These are phyloP conservation scores for Byasa hedistus DNA, from an alignment of 2,888 invertebrate genomes.

Conservation along the genomic window DNA sequence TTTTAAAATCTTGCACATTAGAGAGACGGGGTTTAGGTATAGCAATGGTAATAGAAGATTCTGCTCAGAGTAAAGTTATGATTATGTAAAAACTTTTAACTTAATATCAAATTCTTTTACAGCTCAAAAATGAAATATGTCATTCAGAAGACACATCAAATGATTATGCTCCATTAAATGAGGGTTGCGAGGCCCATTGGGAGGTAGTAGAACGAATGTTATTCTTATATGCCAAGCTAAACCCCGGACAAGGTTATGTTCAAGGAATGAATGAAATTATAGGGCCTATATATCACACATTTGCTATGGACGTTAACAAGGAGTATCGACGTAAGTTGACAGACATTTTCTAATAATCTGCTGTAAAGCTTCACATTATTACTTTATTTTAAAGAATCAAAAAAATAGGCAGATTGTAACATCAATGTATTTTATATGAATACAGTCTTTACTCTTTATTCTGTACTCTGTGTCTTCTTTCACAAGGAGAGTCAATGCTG, in stretches of 20 bases:
- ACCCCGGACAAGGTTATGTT: constrained; percentile 97
- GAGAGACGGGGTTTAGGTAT: constrained; percentile 93
- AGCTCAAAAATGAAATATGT: constrained; percentile 85
- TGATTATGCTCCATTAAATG: constrained; percentile 91
- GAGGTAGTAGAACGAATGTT: constrained; percentile 98
- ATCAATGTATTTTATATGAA: too few relatives aligned
- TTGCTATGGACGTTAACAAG: constrained; percentile 92
- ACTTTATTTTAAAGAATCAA: neutral
- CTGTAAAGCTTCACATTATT: neutral
- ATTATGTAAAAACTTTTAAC: constrained; percentile 26
- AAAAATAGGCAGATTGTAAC: too few relatives aligned
- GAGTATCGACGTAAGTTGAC: constrained; percentile 85
- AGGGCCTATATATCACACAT: constrained; percentile 98
- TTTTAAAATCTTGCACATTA: constrained; percentile 92
- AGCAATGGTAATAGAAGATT: constrained; percentile 84
- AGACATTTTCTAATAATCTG: neutral
- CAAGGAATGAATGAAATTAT: constrained; percentile 99
- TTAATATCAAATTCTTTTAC: constrained; percentile 65
- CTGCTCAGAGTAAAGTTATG: neutral
- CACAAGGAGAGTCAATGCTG: too few relatives aligned
- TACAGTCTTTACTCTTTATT: too few relatives aligned
- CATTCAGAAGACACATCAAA: constrained; percentile 76
- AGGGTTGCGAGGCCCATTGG: constrained; percentile 98
- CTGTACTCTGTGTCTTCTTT: too few relatives aligned
- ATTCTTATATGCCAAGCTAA: constrained; percentile 98